Conservation (phyloP, 2,888 invertebrate species). For the Diadegma fenestrale region DNA sequence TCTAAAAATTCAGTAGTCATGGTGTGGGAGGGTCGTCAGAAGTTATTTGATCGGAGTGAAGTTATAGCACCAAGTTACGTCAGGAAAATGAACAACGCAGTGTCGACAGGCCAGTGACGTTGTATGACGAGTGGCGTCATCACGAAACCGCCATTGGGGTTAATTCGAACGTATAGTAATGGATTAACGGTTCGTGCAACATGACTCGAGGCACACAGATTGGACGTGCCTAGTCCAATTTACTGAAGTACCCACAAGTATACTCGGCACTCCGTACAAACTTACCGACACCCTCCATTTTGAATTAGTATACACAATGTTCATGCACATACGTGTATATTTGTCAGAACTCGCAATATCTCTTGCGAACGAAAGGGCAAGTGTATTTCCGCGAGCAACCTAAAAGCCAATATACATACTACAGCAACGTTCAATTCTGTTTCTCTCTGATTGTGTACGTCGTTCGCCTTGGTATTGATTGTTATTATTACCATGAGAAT, state of each 20-base stretch:
- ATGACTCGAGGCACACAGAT: constrained; percentile 40
- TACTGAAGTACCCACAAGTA: constrained; percentile 36
- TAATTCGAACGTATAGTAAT: constrained; percentile 32
- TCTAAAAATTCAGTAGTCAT: background rate
- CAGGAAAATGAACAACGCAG: constrained; percentile 1
- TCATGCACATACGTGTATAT: background rate
- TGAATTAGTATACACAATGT: constrained; percentile 10
- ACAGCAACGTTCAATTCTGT: constrained; percentile 10
- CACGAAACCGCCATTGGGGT: constrained; percentile 16
- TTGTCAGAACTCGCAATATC: background rate
- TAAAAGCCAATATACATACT: background rate
- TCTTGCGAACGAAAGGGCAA: background rate
- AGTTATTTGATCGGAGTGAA: constrained; percentile 5
- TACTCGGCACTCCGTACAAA: background rate
- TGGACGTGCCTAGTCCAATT: constrained; percentile 58
- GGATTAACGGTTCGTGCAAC: constrained; percentile 21
- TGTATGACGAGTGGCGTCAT: constrained; percentile 30
- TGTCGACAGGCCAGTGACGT: constrained; percentile 47
- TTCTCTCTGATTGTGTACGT: constrained; percentile 18
- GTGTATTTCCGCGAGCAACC: background rate
- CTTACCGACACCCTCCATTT: constrained; percentile 17
- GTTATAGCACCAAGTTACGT: constrained; percentile 8
- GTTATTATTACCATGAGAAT: background rate
- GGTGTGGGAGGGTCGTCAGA: background rate
- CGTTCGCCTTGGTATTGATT: background rate